Evolutionary conservation across 1,140 invertebrate species (phyloP), one percentile per base, ranked within the genome.

Genomic region (Laodelphax striatellus): DNA sequence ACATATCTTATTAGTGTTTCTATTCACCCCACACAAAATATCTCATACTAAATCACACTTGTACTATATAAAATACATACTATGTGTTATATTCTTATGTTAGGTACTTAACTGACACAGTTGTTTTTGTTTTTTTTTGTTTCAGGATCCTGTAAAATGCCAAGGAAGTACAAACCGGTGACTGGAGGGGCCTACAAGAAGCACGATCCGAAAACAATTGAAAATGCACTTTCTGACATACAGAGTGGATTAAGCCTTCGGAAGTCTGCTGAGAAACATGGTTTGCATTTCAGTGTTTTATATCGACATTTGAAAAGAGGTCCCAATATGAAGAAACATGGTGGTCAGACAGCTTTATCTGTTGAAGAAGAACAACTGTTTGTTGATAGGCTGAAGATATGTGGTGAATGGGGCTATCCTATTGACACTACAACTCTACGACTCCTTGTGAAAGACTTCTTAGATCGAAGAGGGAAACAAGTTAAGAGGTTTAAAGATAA

Each of bases 321-420:
- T 31, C 28, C 28, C 28, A 31, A 31, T 34, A 52, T 34, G n/a
- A 56, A 55, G 14, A 60, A 14, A 14, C 28, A 56, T 22, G 50
- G 50, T 31, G 46, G 46, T 31, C 58, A 60, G 46, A 60, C 58
- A 56, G 38, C 58, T 19, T 60, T 60, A 60, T 54, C 46, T 60
- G n/a, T 31, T 55, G 50, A 28, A 34, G 58, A 60, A 60, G 58
- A 60, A 54, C 14, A 24, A 19, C n/a, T 58, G 42, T 52, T 53
- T n/a, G 46, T 21, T 19, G 38, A 34, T 52, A 38, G 46, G 28
- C 28, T 31, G 28, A 31, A 31, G 28, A 31, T 31, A 31, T 31
- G 24, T 62, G 21, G 28, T 6, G 31, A 60, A 54, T 62, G 31
- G 31, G 61, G 43, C 22, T 62, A 60, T 57, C 61, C 57, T 52